Percentiles rank a stretch among this genome's conserved stretches.
These are phyloP conservation scores for Aspidapion aeneum DNA, from an alignment of 2,888 invertebrate genomes.

Conservation along the genomic window DNA sequence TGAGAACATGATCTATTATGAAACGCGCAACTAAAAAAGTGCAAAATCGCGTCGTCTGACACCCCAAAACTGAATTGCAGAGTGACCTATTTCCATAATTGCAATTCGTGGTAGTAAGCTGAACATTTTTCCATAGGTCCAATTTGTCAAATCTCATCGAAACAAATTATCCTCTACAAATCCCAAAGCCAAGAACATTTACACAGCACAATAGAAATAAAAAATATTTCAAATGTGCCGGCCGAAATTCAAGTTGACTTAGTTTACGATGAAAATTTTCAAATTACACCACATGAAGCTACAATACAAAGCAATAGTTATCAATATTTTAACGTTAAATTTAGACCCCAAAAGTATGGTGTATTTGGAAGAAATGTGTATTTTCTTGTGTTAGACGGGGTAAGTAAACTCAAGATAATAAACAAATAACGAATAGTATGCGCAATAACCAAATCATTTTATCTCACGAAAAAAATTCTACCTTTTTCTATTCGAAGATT, in stretches of 20 bases:
- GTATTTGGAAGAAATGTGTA: slow-evolving; percentile 38
- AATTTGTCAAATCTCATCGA: slow-evolving; percentile 23
- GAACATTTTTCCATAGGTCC: slow-evolving; percentile 23
- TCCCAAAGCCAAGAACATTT: slow-evolving; percentile 8
- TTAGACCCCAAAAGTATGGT: slow-evolving; percentile 37
- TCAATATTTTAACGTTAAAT: slow-evolving; percentile 39
- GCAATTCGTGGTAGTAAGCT: too few relatives aligned
- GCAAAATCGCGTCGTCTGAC: too few relatives aligned
- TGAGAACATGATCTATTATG: too few relatives aligned
- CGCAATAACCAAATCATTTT: too few relatives aligned
- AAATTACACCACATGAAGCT: slow-evolving; percentile 39
- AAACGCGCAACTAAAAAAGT: too few relatives aligned
- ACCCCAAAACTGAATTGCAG: too few relatives aligned
- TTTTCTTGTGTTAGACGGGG: slow-evolving; percentile 45
- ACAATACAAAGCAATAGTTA: slow-evolving; percentile 35
- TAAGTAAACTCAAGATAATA: slow-evolving; percentile 31
- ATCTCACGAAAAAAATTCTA: too few relatives aligned
- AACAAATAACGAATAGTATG: not conserved
- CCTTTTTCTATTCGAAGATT: too few relatives aligned
- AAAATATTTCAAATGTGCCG: slow-evolving; percentile 38
- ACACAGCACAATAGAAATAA: slow-evolving; percentile 39
- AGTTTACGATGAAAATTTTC: slow-evolving; percentile 39
- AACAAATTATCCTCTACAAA: slow-evolving; percentile 24
- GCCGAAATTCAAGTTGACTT: slow-evolving; percentile 44
- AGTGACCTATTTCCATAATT: too few relatives aligned